These are phyloP conservation scores for Petrocephalus schoutedeni DNA, from an alignment of 2,797 vertebrate genomes.

Conservation along the genomic window DNA sequence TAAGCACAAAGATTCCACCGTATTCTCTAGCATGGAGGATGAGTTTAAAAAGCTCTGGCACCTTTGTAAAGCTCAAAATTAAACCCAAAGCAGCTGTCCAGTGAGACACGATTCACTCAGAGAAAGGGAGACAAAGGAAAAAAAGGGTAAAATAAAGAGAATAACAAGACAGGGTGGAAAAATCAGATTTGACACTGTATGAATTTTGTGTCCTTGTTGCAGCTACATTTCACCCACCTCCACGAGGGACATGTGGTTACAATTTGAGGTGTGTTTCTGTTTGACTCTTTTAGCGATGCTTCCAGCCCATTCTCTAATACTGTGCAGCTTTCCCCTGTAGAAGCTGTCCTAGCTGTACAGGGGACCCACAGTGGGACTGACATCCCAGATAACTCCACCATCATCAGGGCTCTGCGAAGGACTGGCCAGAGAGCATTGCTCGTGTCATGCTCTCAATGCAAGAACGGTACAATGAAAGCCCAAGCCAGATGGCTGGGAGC, in stretches of 20 bases:
- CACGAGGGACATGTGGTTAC: conserved; percentile 18
- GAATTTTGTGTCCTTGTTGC: background rate
- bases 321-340: background rate
- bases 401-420: background rate
- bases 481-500: background rate
- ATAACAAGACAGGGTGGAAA: conserved; percentile 8
- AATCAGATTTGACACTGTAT: conserved; percentile 16
- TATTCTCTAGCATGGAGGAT: conserved; percentile 29
- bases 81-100: conserved; percentile 39
- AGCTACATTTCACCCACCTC: background rate
- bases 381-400: background rate
- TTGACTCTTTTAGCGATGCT: background rate
- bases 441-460: background rate
- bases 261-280: conserved; percentile 7
- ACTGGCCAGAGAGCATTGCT: background rate
- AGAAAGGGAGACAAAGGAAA: background rate
- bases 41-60: conserved; percentile 36
- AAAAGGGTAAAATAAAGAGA: conserved; percentile 10
- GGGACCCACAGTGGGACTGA: background rate
- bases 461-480: background rate
- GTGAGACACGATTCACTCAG: conserved; percentile 31
- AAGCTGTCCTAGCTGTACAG: background rate
- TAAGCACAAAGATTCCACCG: conserved; percentile 25
- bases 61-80: conserved; percentile 29
- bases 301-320: background rate